phyloP scores from a whole-genome alignment of 2,888 invertebrate genomes.

The Sminthurinus aureus region DNA sequence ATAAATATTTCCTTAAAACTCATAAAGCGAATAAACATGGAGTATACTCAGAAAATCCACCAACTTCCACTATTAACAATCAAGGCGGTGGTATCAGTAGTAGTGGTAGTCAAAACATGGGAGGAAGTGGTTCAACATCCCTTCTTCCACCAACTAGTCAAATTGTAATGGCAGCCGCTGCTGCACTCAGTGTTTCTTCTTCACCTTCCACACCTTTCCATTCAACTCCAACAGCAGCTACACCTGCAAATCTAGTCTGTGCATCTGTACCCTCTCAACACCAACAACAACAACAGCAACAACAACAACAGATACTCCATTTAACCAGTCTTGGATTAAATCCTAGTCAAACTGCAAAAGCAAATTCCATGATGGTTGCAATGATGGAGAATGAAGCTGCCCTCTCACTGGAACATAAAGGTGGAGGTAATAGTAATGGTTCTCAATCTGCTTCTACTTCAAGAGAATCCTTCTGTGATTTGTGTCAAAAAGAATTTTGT shows the following conservation, averaged over 20 bases:
- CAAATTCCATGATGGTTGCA: background rate
- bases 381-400: slow-evolving; percentile 28
- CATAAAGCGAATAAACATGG: slow-evolving; percentile 98
- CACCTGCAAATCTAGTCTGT: slow-evolving; percentile 42
- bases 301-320: background rate
- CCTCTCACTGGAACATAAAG: slow-evolving; percentile 72
- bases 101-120: background rate
- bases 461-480: slow-evolving; percentile 70
- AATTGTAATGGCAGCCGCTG: slow-evolving; percentile 4
- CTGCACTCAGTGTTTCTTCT: slow-evolving; percentile 38
- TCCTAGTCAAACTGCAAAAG: background rate
- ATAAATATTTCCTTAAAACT: slow-evolving; percentile 97
- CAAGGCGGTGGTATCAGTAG: slow-evolving; percentile 12
- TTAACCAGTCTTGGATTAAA: background rate
- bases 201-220: slow-evolving; percentile 37
- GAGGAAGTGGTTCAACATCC: slow-evolving; percentile 37
- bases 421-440: slow-evolving; percentile 64
- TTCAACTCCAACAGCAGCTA: background rate
- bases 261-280: slow-evolving; percentile 41
- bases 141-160: background rate
- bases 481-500: slow-evolving; percentile 77
- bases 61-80: slow-evolving; percentile 31
- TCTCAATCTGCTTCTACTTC: slow-evolving; percentile 63
- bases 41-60: slow-evolving; percentile 74
- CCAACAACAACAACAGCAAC: slow-evolving; percentile 32